Evolutionary conservation across 1,140 invertebrate genomes (phyloP), one percentile per base, ranked within the genome.

Genomic region (Dysdera silvatica): DNA sequence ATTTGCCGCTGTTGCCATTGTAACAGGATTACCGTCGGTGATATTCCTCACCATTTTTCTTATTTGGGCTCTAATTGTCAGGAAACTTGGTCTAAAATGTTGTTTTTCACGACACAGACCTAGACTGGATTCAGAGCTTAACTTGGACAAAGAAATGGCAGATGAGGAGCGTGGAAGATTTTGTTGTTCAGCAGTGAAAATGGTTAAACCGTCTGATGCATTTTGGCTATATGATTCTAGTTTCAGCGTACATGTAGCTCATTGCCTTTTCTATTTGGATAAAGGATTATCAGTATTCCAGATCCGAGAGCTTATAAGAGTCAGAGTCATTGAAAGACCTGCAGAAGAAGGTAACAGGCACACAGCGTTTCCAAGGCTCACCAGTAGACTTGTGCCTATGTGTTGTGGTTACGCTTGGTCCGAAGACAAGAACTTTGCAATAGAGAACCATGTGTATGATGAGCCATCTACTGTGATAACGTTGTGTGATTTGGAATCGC

Each of bases 371-470:
- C 80, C 80, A 5, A 73, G 80, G 16, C 76, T 83, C 40, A 73
- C 75, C 2, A 75, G 79, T 52, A 74, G 74, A 59, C 70, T 80
- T 2, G 68, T 75, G 2, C 71, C 75, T 7, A 72, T 75, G 5
- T 74, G 74, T 29, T 73, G 75, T 4, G 80, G 79, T 10, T 76
- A 76, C 55, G 76, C 74, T 29, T 83, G 82, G 82, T 71, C 78
- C 18, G 71, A 74, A 5, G 81, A 82, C 68, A 51, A 72, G 2
- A 64, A 75, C 26, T 83, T 83, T 68, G 67, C 76, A 32, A 76
- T 83, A 43, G 76, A 79, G 49, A 78, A 79, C 56, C 82, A 84
- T 65, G 75, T 83, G 0, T 76, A 77, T 61, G 68, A 72, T 29
- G 78, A 78, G 45, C 74, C 75, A 4, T 58, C 61, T 3, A 65